Evolutionary conservation across 64 coral and sea anemone species (phyloP), one percentile per base, ranked within the genome.

Genomic region (Dendronephthya gigantea): DNA sequence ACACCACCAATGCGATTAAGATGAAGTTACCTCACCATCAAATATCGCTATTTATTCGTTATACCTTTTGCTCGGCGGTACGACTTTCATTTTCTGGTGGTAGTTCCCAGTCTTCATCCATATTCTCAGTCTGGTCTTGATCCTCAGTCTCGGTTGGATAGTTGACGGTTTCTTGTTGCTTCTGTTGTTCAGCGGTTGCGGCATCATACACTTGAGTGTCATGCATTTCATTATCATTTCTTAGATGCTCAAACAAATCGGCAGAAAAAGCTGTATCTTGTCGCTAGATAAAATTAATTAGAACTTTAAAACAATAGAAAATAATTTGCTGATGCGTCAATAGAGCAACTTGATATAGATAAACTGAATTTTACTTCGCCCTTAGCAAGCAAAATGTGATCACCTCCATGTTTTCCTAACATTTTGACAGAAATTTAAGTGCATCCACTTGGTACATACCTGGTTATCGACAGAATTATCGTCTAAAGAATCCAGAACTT

Each of bases 131-230:
- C 30, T 88, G 91, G 23, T 88, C 38, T 10, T 84, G 55, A 23
- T 23, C 55, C 9, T 79, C 72, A 39, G 19, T 35, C 27, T 16
- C 91, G 87, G 22, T 87, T 34, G 31, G 32, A 79, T 39, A 11
- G 28, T 79, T 79, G 83, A 88, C 90, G 85, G 34, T 82, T 82
- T 82, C 74, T 87, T 40, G 85, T 88, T 98, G 89, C 52, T 98
- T 89, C 13, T 93, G 82, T 89, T 98, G 95, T 45, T 98, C 95
- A 90, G 90, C 86, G 48, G 95, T 98, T 82, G 95, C 95, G 93
- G 92, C 93, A 37, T 98, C 95, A 50, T 93, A 90, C 56, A 92
- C 91, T 82, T 79, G 10, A 33, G 28, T 35, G 36, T 79, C 72
- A 79, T 79, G 72, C 10, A 39, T 39, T 79, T 79, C 72, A 33